Conservation (phyloP, 2,797 vertebrate species). For the Sebastes vulpes region DNA sequence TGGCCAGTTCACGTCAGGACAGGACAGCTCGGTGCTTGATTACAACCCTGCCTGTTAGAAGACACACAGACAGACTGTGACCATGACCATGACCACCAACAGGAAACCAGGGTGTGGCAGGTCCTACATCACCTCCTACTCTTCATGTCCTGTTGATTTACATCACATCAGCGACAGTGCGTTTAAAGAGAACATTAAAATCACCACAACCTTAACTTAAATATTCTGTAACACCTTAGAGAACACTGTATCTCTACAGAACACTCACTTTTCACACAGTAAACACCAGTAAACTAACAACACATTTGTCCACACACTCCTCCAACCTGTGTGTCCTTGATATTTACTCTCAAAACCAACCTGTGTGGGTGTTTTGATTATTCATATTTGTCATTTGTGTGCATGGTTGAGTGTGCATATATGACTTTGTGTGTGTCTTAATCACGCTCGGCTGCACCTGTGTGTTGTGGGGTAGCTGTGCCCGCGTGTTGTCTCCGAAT, state of each 20-base stretch:
- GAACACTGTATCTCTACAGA: background rate
- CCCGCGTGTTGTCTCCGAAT: slow-evolving; percentile 24
- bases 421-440: slow-evolving; percentile 17
- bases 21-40: slow-evolving; percentile 42
- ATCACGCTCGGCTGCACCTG: slow-evolving; percentile 55
- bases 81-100: background rate
- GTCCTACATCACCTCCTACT: background rate
- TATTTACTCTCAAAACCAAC: slow-evolving; percentile 11
- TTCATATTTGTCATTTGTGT: slow-evolving; percentile 4
- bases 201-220: background rate
- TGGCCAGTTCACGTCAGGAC: slow-evolving; percentile 67
- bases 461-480: slow-evolving; percentile 27
- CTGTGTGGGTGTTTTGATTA: background rate
- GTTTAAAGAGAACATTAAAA: background rate
- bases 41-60: slow-evolving; percentile 17
- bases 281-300: background rate
- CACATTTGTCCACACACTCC: background rate
- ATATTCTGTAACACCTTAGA: background rate
- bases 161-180: background rate
- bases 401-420: background rate
- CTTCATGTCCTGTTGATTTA: slow-evolving; percentile 4
- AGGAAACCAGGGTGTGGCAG: slow-evolving; percentile 7
- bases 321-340: background rate
- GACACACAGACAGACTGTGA: background rate
- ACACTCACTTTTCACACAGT: background rate